Evolutionary conservation across 2,888 invertebrate genomes (phyloP).

Genomic region (Spatulosminthurus flaviceps): DNA sequence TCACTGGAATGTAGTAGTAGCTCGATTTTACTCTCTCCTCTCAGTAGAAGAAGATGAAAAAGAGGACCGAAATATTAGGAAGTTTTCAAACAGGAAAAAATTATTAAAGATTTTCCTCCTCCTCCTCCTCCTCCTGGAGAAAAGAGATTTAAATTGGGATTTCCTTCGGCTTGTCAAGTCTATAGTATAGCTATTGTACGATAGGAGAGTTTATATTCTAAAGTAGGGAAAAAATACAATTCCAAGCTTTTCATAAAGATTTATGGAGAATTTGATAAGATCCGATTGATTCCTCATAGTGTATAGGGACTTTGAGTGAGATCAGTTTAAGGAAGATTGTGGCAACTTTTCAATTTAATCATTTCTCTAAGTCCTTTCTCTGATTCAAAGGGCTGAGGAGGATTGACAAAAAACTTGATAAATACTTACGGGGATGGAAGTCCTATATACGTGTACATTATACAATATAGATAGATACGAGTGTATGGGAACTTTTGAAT

Average conservation of each 20-base stretch:
- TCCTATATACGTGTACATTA: not conserved
- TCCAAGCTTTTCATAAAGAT: not conserved
- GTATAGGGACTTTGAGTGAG: not conserved
- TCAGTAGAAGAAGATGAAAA: too few relatives aligned
- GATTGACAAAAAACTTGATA: constrained; percentile 24
- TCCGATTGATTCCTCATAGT: not conserved
- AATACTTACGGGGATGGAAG: constrained; percentile 4
- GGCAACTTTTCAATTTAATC: constrained; percentile 36
- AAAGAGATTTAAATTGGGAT: not conserved
- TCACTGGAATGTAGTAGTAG: too few relatives aligned
- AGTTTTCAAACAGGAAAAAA: not conserved
- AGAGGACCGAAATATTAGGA: not conserved
- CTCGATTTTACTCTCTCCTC: too few relatives aligned
- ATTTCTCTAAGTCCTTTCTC: not conserved
- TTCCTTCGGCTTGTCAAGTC: not conserved
- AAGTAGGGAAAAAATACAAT: not conserved
- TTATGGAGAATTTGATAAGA: not conserved
- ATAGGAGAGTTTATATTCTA: not conserved
- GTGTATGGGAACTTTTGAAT: too few relatives aligned
- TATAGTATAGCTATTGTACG: too few relatives aligned
- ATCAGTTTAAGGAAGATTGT: constrained; percentile 28
- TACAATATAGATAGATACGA: too few relatives aligned
- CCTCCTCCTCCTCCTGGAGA: too few relatives aligned
- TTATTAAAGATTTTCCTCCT: not conserved
- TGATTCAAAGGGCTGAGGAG: not conserved